Base-by-base conservation (phyloP, 2,797 vertebrate genomes). In the Adrianichthys oophorus region DNA sequence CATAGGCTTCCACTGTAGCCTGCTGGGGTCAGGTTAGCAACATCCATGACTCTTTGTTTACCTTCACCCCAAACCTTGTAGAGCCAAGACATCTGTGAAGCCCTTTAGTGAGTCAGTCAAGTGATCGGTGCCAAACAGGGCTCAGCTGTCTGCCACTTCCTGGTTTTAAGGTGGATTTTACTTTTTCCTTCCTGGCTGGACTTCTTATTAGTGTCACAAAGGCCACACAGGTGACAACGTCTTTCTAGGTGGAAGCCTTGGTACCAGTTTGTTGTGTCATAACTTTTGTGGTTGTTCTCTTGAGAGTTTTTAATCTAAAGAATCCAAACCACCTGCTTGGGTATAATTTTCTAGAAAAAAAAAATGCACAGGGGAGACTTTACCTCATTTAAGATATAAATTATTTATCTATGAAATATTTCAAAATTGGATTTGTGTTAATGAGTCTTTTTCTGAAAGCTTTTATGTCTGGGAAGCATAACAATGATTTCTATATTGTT, bases 21-120 rank as follows among this genome's bases (percentile, higher is more conserved):
- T 48, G 4, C 69, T 4, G 63, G 65, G 83, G 70, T 81, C 61
- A 65, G 55, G 69, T 76, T 54, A 73, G 62, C 55, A 43, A 48
- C 67, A 70, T 68, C 56, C 68, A n/a, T 59, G 12, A 52, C 58
- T 67, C 70, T 86, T 72, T 85, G 86, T 87, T 85, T 76, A 63
- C 65, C 45, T 65, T 70, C 76, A 62, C 52, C 62, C 48, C 1
- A 4, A 67, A 72, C 48, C 61, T 32, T 7, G 68, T 56, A 15
- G 56, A 65, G 81, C 70, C 64, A 77, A 77, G 68, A 79, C 83
- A 85, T 86, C 85, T 88, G 85, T 84, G 85, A 87, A 83, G 32
- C 69, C 72, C 70, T 67, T 65, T 56, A 42, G 58, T 2, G 53
- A 78, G 62, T 78, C 80, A 61, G 76, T 58, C 64, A 56, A 65